Percentiles rank a stretch among this genome's conserved stretches.
phyloP scores from a whole-genome alignment of 2,113 vertebrate species.

The Nestor notabilis region DNA sequence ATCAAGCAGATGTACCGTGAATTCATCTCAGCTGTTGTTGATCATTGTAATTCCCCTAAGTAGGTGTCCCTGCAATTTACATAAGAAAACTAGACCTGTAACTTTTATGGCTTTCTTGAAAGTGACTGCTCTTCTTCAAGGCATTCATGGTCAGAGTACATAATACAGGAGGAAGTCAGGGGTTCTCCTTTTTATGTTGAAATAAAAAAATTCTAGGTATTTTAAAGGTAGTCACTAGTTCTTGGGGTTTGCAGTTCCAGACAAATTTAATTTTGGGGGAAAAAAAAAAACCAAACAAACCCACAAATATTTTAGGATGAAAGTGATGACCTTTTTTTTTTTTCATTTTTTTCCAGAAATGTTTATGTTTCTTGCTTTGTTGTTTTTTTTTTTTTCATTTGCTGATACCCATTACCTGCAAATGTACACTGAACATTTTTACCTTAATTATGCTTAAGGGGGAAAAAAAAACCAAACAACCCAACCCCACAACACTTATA shows the following conservation, averaged over 20 bases:
- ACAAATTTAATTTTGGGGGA: neutral
- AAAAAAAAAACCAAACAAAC: neutral
- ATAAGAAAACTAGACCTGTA: neutral
- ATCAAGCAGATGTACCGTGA: neutral
- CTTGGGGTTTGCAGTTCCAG: neutral
- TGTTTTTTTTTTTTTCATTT: neutral
- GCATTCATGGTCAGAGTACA: neutral
- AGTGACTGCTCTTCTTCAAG: neutral
- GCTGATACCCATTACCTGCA: neutral
- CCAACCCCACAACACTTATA: neutral
- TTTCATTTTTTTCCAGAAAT: neutral
- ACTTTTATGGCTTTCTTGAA: neutral
- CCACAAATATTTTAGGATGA: neutral
- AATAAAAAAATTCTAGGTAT: neutral
- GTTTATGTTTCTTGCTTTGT: fast-evolving
- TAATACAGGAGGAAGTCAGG: neutral
- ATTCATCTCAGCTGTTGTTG: neutral
- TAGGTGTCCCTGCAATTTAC: neutral
- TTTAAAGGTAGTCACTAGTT: neutral
- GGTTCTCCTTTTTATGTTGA: neutral
- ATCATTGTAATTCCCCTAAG: fast-evolving
- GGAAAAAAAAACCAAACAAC: neutral
- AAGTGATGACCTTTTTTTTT: fast-evolving
- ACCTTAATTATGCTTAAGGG: neutral
- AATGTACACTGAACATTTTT: neutral